phyloP scores from a whole-genome alignment of 2,113 vertebrate species.

The Hemicordylus capensis region DNA sequence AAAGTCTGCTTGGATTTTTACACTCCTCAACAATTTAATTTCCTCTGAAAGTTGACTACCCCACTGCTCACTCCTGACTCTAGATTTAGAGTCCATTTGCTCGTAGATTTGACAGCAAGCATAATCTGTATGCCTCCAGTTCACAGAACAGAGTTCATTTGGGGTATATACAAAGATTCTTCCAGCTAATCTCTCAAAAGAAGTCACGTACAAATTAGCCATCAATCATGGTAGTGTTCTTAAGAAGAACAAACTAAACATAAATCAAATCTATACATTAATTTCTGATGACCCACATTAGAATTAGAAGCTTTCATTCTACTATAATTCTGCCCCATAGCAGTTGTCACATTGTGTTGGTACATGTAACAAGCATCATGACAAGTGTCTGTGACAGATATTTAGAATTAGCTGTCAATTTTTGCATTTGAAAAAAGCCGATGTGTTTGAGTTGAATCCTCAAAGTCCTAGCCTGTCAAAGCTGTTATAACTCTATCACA shows the following conservation, averaged over 20 bases:
- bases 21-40: background rate
- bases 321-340: constrained; percentile 19
- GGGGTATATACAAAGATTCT: background rate
- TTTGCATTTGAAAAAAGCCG: constrained; percentile 6
- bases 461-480: constrained; percentile 23
- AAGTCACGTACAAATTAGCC: too few species aligned
- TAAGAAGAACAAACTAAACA: background rate
- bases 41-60: background rate
- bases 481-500: background rate
- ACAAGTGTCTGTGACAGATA: constrained; percentile 10
- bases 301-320: background rate
- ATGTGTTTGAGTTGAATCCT: constrained; percentile 13
- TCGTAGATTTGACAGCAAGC: background rate
- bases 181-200: background rate
- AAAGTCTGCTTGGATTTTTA: background rate
- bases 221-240: too few species aligned
- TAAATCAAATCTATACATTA: background rate
- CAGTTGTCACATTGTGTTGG: background rate
- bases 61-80: background rate
- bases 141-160: too few species aligned
- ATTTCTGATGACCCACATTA: background rate
- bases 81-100: background rate
- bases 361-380: background rate
- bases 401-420: background rate
- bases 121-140: background rate